Evolutionary conservation across 2,888 invertebrate species (phyloP), one percentile per base, ranked within the genome.

Genomic region (Dinocampus coccinellae): DNA sequence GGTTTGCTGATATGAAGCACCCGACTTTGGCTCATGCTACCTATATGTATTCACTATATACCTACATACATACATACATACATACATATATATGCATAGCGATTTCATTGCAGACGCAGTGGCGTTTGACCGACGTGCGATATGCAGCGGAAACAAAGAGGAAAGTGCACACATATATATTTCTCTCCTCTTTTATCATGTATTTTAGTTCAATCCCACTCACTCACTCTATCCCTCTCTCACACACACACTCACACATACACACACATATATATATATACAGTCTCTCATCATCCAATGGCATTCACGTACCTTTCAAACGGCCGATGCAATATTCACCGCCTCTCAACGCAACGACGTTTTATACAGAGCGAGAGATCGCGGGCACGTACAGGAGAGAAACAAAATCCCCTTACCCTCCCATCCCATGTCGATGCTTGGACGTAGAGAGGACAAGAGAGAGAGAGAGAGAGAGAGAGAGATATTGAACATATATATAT

Each of bases 251-350:
- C n/a, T n/a, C n/a, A n/a, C n/a, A n/a, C n/a, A n/a, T n/a, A n/a
- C n/a, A n/a, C n/a, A n/a, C n/a, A n/a, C n/a, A n/a, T n/a, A n/a
- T n/a, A n/a, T n/a, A n/a, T n/a, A n/a, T n/a, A n/a, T n/a, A n/a
- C n/a, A n/a, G n/a, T n/a, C 61, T 39, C 58, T 73, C 71, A 70
- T 69, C 71, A 72, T 62, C 66, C 68, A 68, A 47, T 47, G 16
- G 47, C 47, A 47, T 6, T 70, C 70, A 74, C 74, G 75, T 75
- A 81, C 82, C 82, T 84, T 85, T 85, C 84, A 83, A 84, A 84
- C 83, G 82, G 80, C 82, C 85, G 82, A 86, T 87, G 87, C 87
- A 87, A 87, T 87, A 87, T 87, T 87, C 87, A 86, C 85, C 84
- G 83, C 80, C 83, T 83, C 82, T 82, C 74, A 74, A 71, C 75